Conservation (phyloP, 1,140 invertebrate species). For the Caerostris extrusa region DNA sequence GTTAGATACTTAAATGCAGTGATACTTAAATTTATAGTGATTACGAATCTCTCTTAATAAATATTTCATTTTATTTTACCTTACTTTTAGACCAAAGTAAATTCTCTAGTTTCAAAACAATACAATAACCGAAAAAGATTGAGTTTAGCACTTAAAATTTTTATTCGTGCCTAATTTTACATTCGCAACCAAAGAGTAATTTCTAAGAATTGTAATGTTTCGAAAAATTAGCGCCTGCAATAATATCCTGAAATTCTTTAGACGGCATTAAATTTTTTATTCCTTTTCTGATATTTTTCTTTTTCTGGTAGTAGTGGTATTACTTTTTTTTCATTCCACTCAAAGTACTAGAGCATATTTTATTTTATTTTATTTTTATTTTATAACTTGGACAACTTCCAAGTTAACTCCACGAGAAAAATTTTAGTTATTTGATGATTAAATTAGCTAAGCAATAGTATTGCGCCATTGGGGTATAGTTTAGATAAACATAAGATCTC, state of each 20-base stretch:
- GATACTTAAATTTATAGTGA: too few species aligned
- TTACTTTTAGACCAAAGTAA: not conserved
- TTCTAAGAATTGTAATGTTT: not conserved
- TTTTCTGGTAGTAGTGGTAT: not conserved
- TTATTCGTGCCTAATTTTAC: not conserved
- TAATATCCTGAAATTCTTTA: slow-evolving; percentile 3
- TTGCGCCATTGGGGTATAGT: slow-evolving; percentile 10
- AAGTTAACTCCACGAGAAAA: not conserved
- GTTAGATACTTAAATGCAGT: too few species aligned
- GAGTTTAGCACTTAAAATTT: not conserved
- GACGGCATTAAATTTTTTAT: not conserved
- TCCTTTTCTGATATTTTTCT: not conserved
- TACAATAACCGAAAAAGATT: not conserved
- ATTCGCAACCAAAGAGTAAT: not conserved
- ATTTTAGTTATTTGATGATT: slow-evolving; percentile 41
- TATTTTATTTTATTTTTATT: not conserved
- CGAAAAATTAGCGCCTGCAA: not conserved
- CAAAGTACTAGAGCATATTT: not conserved
- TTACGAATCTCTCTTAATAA: not conserved
- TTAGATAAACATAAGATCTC: not conserved
- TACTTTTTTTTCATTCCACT: not conserved
- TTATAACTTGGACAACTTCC: slow-evolving; percentile 39
- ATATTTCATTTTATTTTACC: not conserved
- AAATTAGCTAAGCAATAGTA: slow-evolving; percentile 56
- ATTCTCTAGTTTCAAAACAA: not conserved